Percentiles rank a stretch among this genome's conserved stretches.
These are phyloP conservation scores for Cherax quadricarinatus DNA, from an alignment of 1,140 invertebrate genomes.

Conservation along the genomic window DNA sequence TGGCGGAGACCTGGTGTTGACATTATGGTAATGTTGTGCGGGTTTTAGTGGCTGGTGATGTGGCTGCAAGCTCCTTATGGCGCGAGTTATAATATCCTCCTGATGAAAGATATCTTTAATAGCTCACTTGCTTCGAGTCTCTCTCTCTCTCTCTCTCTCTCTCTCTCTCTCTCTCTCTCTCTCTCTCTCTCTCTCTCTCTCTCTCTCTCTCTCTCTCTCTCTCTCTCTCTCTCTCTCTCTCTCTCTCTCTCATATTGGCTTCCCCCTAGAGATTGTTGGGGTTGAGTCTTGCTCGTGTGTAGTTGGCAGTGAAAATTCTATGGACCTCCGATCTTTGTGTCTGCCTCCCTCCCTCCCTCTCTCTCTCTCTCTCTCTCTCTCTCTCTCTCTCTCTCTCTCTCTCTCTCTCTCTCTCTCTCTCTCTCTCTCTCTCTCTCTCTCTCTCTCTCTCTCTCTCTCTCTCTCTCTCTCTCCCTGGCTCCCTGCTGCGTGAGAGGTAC, in stretches of 20 bases:
- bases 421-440: background rate
- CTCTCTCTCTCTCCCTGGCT: background rate
- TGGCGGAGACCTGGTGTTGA: too few species aligned
- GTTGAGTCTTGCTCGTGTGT: too few species aligned
- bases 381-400: background rate
- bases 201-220: constrained; percentile 3
- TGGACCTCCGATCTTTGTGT: too few species aligned
- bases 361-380: background rate
- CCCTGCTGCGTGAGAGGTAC: too few species aligned
- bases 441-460: background rate
- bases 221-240: constrained; percentile 3
- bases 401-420: constrained; percentile 1
- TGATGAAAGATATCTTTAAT: too few species aligned
- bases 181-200: constrained; percentile 3
- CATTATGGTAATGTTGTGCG: too few species aligned
- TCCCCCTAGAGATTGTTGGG: too few species aligned
- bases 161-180: background rate
- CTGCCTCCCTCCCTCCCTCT: background rate
- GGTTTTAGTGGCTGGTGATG: too few species aligned
- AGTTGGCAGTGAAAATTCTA: too few species aligned
- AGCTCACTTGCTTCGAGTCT: too few species aligned
- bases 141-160: background rate
- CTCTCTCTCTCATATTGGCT: background rate
- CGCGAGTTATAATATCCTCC: too few species aligned
- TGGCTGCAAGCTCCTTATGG: too few species aligned